Conservation (phyloP, 2,888 invertebrate genomes). For the Leucoma salicis region DNA sequence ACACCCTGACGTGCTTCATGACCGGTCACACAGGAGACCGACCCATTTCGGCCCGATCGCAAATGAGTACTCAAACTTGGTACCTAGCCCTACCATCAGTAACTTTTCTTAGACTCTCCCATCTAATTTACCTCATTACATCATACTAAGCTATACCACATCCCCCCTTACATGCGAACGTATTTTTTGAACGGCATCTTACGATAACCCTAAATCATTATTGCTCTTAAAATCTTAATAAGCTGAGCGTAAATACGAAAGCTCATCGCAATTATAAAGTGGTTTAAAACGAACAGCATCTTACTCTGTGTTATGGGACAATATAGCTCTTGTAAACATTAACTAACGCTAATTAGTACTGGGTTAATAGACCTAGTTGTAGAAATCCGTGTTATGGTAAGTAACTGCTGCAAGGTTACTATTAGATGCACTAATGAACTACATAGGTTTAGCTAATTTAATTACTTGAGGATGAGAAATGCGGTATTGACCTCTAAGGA, state of each 20-base stretch:
- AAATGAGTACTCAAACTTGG: too few species aligned
- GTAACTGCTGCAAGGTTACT: slow-evolving; percentile 19
- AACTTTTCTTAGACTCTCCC: too few species aligned
- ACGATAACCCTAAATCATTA: neutral
- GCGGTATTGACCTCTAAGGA: slow-evolving; percentile 1
- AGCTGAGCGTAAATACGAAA: neutral
- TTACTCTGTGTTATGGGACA: neutral
- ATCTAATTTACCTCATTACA: too few species aligned
- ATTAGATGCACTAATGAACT: slow-evolving; percentile 31
- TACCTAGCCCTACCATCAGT: too few species aligned
- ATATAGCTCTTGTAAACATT: slow-evolving; percentile 18
- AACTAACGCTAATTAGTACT: slow-evolving; percentile 27
- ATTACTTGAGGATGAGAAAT: slow-evolving; percentile 13
- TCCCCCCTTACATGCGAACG: too few species aligned
- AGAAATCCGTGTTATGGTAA: slow-evolving; percentile 26
- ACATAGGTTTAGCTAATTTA: slow-evolving; percentile 25
- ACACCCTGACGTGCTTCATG: too few species aligned
- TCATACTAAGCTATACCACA: too few species aligned
- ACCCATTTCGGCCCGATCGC: too few species aligned
- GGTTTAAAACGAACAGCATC: neutral
- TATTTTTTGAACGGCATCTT: too few species aligned
- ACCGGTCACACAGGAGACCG: too few species aligned
- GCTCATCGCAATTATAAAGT: neutral
- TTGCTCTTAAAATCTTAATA: neutral
- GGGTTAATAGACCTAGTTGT: slow-evolving; percentile 23